Evolutionary conservation across 2,113 vertebrate genomes (phyloP), one percentile per base, ranked within the genome.

Genomic region (Neolamprologus hecqui): DNA sequence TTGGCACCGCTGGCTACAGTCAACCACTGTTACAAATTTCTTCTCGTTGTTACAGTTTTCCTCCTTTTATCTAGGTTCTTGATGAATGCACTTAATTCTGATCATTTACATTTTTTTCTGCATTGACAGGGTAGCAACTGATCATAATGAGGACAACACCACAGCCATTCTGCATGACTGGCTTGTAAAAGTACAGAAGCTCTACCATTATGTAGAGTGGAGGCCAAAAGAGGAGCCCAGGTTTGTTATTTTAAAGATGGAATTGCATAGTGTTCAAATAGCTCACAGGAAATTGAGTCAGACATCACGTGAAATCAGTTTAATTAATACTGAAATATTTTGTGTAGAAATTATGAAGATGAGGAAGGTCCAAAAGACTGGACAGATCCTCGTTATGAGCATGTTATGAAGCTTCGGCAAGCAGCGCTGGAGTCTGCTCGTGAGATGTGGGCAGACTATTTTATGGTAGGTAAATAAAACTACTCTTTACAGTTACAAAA

Each of bases 141-240:
- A 98, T 92, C 97, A 98, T 89, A 98, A 98, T 23, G 54, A 93
- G 9, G 98, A 98, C 96, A 98, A 98, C 92, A 98, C 98, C 0
- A 97, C 97, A 0, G 92, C 93, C 2, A 83, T 98, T 68, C 96
- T 98, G 47, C 96, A 96, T 5, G 96, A 98, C 86, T 98, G 98
- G 98, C 97, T 98, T 47, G 92, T 96, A 85, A 97, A 97, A 1
- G 96, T 98, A 23, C 97, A 98, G 95, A 97, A 88, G 9, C 87
- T 96, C 65, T 98, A 98, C 91, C 98, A 98, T 91, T 96, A 97
- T 1, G 97, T 98, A 88, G 98, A 98, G 92, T 98, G 98, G 98
- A 95, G 97, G 82, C 98, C 98, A 0, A 95, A 96, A n/a, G 97
- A 98, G 37, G 92, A 97, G 6, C 97, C 97, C 31, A 96, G 95